Conservation (phyloP, 2,113 vertebrate genomes). For the Myotis yumanensis region DNA sequence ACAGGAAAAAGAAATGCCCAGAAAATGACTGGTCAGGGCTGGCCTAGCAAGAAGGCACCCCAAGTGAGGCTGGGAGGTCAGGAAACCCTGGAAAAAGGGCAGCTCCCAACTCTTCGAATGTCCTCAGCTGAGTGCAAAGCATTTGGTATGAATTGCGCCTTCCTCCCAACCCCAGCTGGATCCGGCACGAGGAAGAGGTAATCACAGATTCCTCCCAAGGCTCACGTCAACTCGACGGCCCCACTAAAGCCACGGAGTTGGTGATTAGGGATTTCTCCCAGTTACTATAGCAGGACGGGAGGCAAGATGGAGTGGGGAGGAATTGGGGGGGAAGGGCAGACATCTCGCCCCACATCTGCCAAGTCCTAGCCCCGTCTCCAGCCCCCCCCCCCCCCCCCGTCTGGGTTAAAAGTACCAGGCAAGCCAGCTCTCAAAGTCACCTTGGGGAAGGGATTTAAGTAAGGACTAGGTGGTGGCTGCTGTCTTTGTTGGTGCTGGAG, state of each 20-base stretch:
- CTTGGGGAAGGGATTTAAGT: conserved; percentile 34
- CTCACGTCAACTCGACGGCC: not conserved
- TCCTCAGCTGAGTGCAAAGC: not conserved
- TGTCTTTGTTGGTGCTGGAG: conserved; percentile 65
- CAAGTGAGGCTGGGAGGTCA: not conserved
- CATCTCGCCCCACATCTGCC: not conserved
- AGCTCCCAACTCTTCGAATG: not conserved
- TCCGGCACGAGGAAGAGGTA: not conserved
- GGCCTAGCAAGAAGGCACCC: not conserved
- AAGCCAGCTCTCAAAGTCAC: conserved; percentile 46
- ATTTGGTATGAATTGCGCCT: not conserved
- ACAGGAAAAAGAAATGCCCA: not conserved
- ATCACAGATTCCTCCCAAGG: conserved; percentile 6
- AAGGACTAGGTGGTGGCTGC: conserved; percentile 54
- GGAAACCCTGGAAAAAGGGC: not conserved
- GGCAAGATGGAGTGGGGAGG: not conserved
- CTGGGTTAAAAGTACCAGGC: conserved; percentile 23
- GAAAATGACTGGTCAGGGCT: not conserved
- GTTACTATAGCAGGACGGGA: not conserved
- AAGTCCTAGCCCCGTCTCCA: not conserved
- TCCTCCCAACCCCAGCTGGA: not conserved
- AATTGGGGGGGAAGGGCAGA: not conserved
- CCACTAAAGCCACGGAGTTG: not conserved
- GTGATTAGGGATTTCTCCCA: not conserved
- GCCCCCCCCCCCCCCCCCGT: not conserved